phyloP scores from a whole-genome alignment of 2,113 vertebrate genomes.

The Rhinolophus ferrumequinum region DNA sequence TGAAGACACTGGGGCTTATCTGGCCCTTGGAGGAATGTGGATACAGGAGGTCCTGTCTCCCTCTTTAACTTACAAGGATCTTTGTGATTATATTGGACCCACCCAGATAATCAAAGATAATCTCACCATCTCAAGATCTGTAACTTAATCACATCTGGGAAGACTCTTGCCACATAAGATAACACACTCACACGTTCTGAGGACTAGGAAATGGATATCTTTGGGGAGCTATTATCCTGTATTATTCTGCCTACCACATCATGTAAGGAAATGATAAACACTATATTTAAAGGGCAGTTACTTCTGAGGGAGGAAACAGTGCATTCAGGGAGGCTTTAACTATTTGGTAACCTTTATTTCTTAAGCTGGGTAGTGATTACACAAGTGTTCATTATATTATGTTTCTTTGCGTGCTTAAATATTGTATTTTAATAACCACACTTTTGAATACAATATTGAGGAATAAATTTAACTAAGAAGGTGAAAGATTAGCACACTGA shows the following conservation, averaged over 20 bases:
- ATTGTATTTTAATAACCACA: neutral
- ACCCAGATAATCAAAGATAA: neutral
- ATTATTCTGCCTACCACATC: neutral
- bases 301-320: neutral
- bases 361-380: neutral
- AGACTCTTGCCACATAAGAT: neutral
- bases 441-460: constrained; percentile 11
- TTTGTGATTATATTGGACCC: neutral
- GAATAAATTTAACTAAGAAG: neutral
- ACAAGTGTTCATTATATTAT: neutral
- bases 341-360: neutral
- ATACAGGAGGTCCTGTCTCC: neutral
- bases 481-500: neutral
- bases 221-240: neutral
- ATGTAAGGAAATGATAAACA: neutral
- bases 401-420: constrained; percentile 2
- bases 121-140: neutral
- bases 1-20: neutral
- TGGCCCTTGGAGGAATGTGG: neutral
- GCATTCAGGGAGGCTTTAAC: neutral
- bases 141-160: neutral
- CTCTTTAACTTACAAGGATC: neutral
- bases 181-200: neutral
- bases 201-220: neutral
- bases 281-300: neutral